Percentiles rank a stretch among this genome's conserved stretches.
phyloP scores from a whole-genome alignment of 2,797 vertebrate species.

The Falco naumanni region DNA sequence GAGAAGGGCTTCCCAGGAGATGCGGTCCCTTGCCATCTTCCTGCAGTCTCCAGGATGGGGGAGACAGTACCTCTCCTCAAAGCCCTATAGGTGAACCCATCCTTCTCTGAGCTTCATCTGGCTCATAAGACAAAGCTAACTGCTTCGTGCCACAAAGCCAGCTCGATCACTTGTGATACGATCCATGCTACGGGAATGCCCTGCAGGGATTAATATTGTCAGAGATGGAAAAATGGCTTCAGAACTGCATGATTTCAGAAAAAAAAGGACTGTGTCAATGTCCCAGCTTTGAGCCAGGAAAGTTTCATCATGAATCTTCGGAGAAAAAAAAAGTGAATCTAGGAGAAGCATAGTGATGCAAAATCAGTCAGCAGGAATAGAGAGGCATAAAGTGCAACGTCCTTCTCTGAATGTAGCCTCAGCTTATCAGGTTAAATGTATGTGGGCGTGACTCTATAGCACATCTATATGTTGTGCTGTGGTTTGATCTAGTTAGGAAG shows the following conservation, averaged over 20 bases:
- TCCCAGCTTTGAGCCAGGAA: not conserved
- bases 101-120: not conserved
- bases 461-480: fast-evolving
- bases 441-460: not conserved
- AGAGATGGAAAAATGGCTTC: not conserved
- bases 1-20: not conserved
- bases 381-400: not conserved
- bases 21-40: fast-evolving
- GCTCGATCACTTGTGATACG: not conserved
- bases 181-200: not conserved
- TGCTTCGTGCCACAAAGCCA: not conserved
- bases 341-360: not conserved
- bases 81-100: not conserved
- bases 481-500: not conserved
- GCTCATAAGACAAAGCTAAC: not conserved
- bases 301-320: not conserved
- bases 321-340: not conserved
- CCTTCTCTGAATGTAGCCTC: not conserved
- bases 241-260: not conserved
- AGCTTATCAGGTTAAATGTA: not conserved
- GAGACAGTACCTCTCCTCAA: fast-evolving
- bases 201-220: not conserved
- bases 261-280: not conserved
- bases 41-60: not conserved
- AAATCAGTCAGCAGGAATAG: not conserved